A percentile compares a stretch with the other conserved stretches of the same genome.
Conservation (phyloP, 1,140 invertebrate species). For the Tetraneura akinire region DNA sequence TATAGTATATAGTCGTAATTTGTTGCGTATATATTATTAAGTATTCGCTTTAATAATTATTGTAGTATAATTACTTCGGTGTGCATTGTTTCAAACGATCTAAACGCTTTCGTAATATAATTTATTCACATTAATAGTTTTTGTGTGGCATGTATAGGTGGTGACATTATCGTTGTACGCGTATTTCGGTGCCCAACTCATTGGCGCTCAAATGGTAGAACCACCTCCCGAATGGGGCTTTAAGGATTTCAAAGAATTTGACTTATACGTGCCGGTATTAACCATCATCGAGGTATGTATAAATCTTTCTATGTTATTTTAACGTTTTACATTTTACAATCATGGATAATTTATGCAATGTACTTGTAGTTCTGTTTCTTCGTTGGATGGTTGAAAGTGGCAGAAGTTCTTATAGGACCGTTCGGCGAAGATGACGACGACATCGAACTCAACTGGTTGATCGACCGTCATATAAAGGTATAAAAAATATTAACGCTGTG, state of each 20-base stretch:
- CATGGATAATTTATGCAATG: slow-evolving; percentile 30
- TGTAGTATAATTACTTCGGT: no score
- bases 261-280: slow-evolving; percentile 92
- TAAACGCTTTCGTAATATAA: no score
- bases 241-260: slow-evolving; percentile 66
- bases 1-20: neutral
- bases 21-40: neutral
- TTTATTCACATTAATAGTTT: neutral
- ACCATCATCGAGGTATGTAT: slow-evolving; percentile 78
- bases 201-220: slow-evolving; percentile 80
- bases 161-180: slow-evolving; percentile 88
- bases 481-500: neutral
- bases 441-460: slow-evolving; percentile 87
- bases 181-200: slow-evolving; percentile 85
- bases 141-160: slow-evolving; percentile 66
- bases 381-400: slow-evolving; percentile 94
- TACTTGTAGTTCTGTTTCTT: slow-evolving; percentile 88
- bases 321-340: slow-evolving; percentile 1
- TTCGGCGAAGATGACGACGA: slow-evolving; percentile 96
- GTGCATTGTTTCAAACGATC: no score
- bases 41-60: no score
- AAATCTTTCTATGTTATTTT: neutral
- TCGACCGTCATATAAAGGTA: slow-evolving; percentile 86
- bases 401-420: slow-evolving; percentile 86
- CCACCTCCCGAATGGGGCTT: slow-evolving; percentile 60